A percentile compares a stretch with the other conserved stretches of the same genome.
These are phyloP conservation scores for Lycorma delicatula DNA, from an alignment of 1,140 invertebrate genomes.

Conservation along the genomic window DNA sequence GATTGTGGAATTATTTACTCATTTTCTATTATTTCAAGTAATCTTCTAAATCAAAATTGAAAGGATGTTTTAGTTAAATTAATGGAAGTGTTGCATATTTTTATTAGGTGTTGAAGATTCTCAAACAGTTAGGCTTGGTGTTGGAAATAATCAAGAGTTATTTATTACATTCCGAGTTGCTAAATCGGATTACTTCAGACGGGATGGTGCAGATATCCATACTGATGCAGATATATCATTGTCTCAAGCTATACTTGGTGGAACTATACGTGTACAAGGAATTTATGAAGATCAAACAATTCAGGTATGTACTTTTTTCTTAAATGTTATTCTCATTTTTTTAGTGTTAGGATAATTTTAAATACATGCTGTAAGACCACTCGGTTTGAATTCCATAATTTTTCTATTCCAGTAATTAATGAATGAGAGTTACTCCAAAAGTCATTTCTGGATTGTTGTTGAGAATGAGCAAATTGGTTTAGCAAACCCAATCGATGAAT, in stretches of 20 bases:
- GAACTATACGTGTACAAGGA: conserved; percentile 82
- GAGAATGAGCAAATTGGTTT: no score
- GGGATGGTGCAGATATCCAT: conserved; percentile 92
- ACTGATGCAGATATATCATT: conserved; percentile 79
- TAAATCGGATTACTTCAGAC: conserved; percentile 80
- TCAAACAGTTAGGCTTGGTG: conserved; percentile 87
- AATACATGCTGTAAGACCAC: no score
- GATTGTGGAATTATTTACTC: conserved; percentile 3
- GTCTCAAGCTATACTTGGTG: conserved; percentile 88
- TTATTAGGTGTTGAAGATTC: conserved; percentile 78
- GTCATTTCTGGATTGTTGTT: no score
- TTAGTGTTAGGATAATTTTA: no score
- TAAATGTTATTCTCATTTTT: no score
- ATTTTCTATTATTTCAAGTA: not conserved
- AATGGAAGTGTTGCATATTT: conserved; percentile 16
- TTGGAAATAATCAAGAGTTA: conserved; percentile 78
- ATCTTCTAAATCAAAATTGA: not conserved
- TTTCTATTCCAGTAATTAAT: no score
- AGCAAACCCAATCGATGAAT: no score
- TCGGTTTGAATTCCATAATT: no score
- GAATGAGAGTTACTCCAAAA: no score
- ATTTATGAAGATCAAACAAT: conserved; percentile 90
- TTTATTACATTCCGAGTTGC: conserved; percentile 91
- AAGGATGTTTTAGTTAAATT: no score
- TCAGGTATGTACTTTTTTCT: conserved; percentile 44